Base-by-base conservation (phyloP, 2,113 vertebrate genomes). In the Hippocampus zosterae region DNA sequence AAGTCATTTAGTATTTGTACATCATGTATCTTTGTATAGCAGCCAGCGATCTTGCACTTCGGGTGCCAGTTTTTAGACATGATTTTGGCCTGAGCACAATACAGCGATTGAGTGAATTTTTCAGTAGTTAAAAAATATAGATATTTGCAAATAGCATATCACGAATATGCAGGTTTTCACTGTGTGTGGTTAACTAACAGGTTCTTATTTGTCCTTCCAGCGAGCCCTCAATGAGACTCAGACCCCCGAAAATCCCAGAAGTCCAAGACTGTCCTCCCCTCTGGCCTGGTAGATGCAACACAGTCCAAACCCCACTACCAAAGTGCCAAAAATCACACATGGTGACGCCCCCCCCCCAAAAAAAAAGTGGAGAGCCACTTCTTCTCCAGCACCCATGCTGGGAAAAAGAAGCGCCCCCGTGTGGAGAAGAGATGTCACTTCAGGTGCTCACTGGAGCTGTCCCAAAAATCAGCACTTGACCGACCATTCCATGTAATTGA, bases 211-310 rank as follows among this genome's bases (percentile, higher is more conserved):
- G 81, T 63, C 75, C 27, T 81, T 80, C 37, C 92, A 99, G 97
- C 88, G 95, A 82, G 96, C 96, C 0, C 93, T 98, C 72, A 89
- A 81, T 0, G 97, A 98, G 0, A 93, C 94, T 72, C 95, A 95
- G 87, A 88, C 88, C 0, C 87, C 92, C 0, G 96, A 98, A 66
- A 92, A 93, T 82, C 92, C 93, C 23, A 92, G 93, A 75, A 96
- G 94, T 76, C 95, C 95, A 3, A 88, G 94, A 73, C 90, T 95
- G 88, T 90, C 93, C 18, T 97, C 96, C 0, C 95, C 96, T 12
- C 91, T 95, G 21, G 94, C 94, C 85, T 99, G 96, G 97, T 99
- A 94, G 95, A 80, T 52, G 67, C 62, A 64, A 65, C 48, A 55
- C 65, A 74, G 74, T 83, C 86, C 73, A 81, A 85, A 82, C 83